Evolutionary conservation across 2,888 invertebrate species (phyloP).

Genomic region (Torymus aiolomorphi): DNA sequence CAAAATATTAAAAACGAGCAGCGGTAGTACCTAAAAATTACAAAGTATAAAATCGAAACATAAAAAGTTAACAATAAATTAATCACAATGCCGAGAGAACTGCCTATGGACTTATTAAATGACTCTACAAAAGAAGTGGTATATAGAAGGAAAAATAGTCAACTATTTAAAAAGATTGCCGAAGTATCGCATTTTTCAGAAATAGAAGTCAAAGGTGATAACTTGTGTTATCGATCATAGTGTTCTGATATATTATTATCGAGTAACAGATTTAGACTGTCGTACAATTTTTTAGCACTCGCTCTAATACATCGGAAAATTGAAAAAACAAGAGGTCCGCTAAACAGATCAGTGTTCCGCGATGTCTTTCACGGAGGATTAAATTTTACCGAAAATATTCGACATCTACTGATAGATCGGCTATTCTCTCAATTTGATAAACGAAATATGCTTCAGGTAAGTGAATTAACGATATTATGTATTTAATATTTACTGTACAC

Average conservation of each 20-base stretch:
- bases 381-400: conserved; percentile 72
- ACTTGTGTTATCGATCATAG: not conserved
- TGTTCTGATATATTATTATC: not conserved
- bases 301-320: conserved; percentile 70
- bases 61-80: conserved; percentile 14
- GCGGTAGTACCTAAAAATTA: no score
- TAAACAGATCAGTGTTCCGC: conserved; percentile 65
- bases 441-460: conserved; percentile 62
- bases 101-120: conserved; percentile 66
- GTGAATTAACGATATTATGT: not conserved
- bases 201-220: conserved; percentile 68
- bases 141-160: conserved; percentile 66
- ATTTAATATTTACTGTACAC: no score
- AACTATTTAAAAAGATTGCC: conserved; percentile 64
- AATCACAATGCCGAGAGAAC: conserved; percentile 67
- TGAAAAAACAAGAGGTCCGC: conserved; percentile 62
- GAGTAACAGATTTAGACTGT: not conserved
- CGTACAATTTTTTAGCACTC: conserved; percentile 61
- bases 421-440: conserved; percentile 67
- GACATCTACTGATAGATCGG: conserved; percentile 69
- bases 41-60: no score
- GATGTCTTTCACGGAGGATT: conserved; percentile 69
- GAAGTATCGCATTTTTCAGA: conserved; percentile 65
- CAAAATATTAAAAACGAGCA: no score
- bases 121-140: conserved; percentile 66